Conservation (phyloP, 2,888 invertebrate genomes). For the Caenorhabditis angaria region DNA sequence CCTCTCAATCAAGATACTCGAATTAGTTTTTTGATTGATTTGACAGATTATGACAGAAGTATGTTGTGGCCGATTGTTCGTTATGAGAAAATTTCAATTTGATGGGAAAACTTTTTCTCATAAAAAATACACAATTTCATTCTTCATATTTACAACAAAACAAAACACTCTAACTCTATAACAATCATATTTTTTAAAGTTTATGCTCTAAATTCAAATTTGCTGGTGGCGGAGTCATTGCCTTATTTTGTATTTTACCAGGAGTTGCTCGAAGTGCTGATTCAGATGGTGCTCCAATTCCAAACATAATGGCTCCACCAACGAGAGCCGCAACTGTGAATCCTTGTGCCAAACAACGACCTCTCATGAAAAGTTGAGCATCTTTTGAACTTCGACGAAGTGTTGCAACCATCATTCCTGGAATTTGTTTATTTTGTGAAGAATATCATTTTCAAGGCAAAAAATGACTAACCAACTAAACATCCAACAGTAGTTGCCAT, state of each 20-base stretch:
- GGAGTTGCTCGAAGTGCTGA: constrained; percentile 28
- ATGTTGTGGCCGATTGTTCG: too few relatives aligned
- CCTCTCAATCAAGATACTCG: too few relatives aligned
- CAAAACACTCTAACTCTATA: too few relatives aligned
- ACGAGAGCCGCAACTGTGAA: constrained; percentile 62
- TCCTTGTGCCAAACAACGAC: constrained; percentile 59
- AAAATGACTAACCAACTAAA: constrained; percentile 50
- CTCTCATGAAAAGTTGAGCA: constrained; percentile 65
- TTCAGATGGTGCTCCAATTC: constrained; percentile 43
- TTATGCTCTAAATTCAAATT: too few relatives aligned
- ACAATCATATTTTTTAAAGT: too few relatives aligned
- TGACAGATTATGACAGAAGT: too few relatives aligned
- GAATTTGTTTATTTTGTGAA: constrained; percentile 19
- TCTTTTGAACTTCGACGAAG: constrained; percentile 54
- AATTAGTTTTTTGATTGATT: too few relatives aligned
- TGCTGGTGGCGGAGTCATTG: background rate
- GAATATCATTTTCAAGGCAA: background rate
- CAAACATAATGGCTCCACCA: constrained; percentile 59
- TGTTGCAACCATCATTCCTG: constrained; percentile 60
- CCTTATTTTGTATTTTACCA: background rate
- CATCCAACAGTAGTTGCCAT: constrained; percentile 64
- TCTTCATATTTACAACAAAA: too few relatives aligned
- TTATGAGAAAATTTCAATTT: too few relatives aligned
- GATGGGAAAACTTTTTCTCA: too few relatives aligned
- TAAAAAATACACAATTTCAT: too few relatives aligned